These are phyloP conservation scores for Cettia cetti DNA, from an alignment of 2,113 vertebrate genomes.

Conservation along the genomic window DNA sequence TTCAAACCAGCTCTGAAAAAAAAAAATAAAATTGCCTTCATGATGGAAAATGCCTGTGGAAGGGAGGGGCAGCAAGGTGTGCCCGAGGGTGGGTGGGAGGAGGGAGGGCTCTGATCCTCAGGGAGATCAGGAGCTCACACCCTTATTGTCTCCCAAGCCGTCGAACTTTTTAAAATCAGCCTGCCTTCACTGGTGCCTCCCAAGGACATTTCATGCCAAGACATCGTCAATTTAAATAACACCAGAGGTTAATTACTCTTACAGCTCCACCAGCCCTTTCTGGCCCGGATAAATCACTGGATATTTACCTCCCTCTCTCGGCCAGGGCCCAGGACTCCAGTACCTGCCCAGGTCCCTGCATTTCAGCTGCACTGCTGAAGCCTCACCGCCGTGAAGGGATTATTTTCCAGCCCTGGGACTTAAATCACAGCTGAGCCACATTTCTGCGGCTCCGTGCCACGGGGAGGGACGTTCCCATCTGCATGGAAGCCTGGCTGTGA, in stretches of 20 bases:
- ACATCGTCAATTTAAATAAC: not conserved
- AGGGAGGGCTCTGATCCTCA: not conserved
- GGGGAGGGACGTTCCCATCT: not conserved
- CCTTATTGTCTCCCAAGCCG: not conserved
- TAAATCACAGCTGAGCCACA: not conserved
- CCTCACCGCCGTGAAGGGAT: not conserved
- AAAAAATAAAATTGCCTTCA: not conserved
- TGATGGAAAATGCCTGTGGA: not conserved
- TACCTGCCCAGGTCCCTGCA: not conserved
- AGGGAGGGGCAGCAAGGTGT: not conserved
- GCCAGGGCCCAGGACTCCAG: not conserved
- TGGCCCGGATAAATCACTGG: not conserved
- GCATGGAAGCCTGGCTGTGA: not conserved
- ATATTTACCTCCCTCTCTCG: not conserved
- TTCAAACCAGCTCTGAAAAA: not conserved
- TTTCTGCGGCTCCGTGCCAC: not conserved
- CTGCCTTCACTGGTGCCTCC: not conserved
- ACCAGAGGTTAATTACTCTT: slow-evolving; percentile 25
- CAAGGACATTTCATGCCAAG: slow-evolving; percentile 6
- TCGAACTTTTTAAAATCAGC: not conserved
- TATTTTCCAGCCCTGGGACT: not conserved
- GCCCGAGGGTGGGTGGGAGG: not conserved
- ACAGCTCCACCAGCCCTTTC: not conserved
- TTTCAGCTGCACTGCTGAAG: not conserved
- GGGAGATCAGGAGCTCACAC: not conserved